Evolutionary conservation across 2,888 invertebrate species (phyloP).

Genomic region (Serripes groenlandicus): DNA sequence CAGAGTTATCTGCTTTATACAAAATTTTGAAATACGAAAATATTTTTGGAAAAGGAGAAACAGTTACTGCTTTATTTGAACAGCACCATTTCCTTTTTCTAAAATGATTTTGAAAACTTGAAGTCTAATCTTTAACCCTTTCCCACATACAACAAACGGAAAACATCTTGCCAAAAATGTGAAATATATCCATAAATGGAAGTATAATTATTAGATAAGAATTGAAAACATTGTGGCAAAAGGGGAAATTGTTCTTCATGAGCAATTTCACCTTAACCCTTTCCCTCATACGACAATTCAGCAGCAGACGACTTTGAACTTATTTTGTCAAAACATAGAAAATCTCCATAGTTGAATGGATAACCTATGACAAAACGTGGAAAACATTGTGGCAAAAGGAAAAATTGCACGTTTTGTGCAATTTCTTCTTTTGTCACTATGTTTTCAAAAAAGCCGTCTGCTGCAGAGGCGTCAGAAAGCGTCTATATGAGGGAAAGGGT

Average conservation of each 20-base stretch:
- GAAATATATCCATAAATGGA: not conserved
- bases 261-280: not conserved
- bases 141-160: too few species aligned
- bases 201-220: too few species aligned
- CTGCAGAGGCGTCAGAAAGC: not conserved
- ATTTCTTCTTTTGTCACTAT: not conserved
- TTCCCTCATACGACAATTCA: too few species aligned
- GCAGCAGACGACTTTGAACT: too few species aligned
- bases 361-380: too few species aligned
- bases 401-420: not conserved
- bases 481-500: not conserved
- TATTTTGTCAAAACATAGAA: not conserved
- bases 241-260: not conserved
- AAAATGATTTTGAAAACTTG: too few species aligned
- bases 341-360: not conserved
- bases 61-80: too few species aligned
- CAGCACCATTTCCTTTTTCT: too few species aligned
- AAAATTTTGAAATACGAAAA: too few species aligned
- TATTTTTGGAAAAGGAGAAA: too few species aligned
- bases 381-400: not conserved
- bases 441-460: not conserved
- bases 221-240: not conserved
- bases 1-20: too few species aligned
- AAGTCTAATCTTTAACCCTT: too few species aligned
- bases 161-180: not conserved